These are phyloP conservation scores for Zophobas morio DNA, from an alignment of 1,140 invertebrate genomes.

Conservation along the genomic window DNA sequence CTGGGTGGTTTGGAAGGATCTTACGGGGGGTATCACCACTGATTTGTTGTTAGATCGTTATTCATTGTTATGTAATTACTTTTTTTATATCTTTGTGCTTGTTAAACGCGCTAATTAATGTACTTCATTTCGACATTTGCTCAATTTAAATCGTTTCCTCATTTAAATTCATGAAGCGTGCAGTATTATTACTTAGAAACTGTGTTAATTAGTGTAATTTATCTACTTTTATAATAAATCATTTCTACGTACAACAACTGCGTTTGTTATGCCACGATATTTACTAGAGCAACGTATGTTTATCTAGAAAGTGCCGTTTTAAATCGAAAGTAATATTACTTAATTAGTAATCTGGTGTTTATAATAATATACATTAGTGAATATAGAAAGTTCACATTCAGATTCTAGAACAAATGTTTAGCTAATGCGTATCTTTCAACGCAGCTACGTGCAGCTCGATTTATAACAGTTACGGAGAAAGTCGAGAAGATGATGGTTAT, in stretches of 20 bases:
- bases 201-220: conserved; percentile 64
- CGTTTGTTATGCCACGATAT: conserved; percentile 26
- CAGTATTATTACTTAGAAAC: conserved; percentile 64
- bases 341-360: conserved; percentile 33
- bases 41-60: conserved; percentile 44
- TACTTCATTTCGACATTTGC: conserved; percentile 53
- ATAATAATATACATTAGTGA: conserved; percentile 35
- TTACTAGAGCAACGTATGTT: conserved; percentile 22
- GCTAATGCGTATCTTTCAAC: conserved; percentile 39
- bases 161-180: conserved; percentile 56
- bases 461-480: conserved; percentile 38
- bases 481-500: conserved; percentile 35
- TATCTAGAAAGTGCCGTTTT: conserved; percentile 20
- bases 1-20: conserved; percentile 47
- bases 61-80: conserved; percentile 58
- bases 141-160: conserved; percentile 56
- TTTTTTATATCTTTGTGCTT: conserved; percentile 49
- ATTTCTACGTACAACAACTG: conserved; percentile 49
- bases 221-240: conserved; percentile 58
- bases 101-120: conserved; percentile 49
- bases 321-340: conserved; percentile 41
- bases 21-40: conserved; percentile 41
- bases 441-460: conserved; percentile 2
- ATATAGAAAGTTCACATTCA: conserved; percentile 37
- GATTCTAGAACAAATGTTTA: conserved; percentile 40